These are phyloP conservation scores for Mactromeris polynyma DNA, from an alignment of 2,888 invertebrate genomes.

Conservation along the genomic window DNA sequence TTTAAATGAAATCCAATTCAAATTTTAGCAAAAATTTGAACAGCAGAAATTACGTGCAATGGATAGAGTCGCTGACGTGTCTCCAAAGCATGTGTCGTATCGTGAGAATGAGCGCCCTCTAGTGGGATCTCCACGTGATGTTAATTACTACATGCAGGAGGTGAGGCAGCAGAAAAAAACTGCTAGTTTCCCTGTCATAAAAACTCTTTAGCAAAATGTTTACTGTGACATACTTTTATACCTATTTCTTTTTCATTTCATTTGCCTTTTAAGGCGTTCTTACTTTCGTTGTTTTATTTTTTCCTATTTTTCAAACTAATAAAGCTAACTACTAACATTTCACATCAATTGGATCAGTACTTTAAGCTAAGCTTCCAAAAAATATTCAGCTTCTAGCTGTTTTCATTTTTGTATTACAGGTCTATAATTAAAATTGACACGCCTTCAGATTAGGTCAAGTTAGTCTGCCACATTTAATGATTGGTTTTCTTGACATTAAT, in stretches of 20 bases:
- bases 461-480: no score
- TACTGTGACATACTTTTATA: no score
- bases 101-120: conserved; percentile 73
- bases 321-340: background rate
- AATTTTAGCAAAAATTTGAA: conserved; percentile 64
- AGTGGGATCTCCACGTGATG: conserved; percentile 74
- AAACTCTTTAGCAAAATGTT: background rate
- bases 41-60: conserved; percentile 52
- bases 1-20: background rate
- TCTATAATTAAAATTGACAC: no score
- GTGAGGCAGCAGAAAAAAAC: conserved; percentile 54
- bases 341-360: background rate
- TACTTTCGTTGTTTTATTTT: background rate
- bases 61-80: conserved; percentile 63
- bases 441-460: no score
- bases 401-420: no score
- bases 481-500: background rate
- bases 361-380: background rate
- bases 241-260: background rate
- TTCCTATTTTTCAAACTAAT: background rate
- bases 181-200: conserved; percentile 16
- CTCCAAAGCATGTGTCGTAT: conserved; percentile 64
- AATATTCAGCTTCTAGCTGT: no score
- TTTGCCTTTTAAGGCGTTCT: background rate
- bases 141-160: conserved; percentile 65